These are phyloP conservation scores for Scaptomyza reducta DNA, from an alignment of 2,888 invertebrate genomes.

Conservation along the genomic window DNA sequence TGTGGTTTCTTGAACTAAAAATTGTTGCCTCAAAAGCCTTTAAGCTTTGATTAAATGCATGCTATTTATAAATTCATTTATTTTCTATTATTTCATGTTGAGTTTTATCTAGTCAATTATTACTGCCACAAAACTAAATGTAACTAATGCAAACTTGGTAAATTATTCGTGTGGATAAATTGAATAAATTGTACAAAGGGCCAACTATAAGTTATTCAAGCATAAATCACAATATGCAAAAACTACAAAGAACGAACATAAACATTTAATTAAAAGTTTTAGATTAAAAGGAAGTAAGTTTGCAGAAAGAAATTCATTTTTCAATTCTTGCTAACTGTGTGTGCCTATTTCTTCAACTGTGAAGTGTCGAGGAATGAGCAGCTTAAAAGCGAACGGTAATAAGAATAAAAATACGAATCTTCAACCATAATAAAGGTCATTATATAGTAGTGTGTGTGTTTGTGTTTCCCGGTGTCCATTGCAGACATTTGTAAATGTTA, in stretches of 20 bases:
- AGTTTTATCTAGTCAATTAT: background rate
- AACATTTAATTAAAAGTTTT: slow-evolving; percentile 56
- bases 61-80: background rate
- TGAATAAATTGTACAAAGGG: slow-evolving; percentile 4
- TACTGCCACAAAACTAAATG: background rate
- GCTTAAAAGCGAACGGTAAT: slow-evolving; percentile 10
- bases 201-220: slow-evolving; percentile 24
- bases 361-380: slow-evolving; percentile 12
- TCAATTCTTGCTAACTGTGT: slow-evolving; percentile 4
- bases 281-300: slow-evolving; percentile 26
- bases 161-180: background rate
- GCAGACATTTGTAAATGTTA: slow-evolving; percentile 37
- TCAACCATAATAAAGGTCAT: slow-evolving; percentile 22
- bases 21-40: background rate
- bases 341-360: slow-evolving; percentile 12
- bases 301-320: background rate
- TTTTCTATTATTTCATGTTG: background rate
- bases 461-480: slow-evolving; percentile 1
- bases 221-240: slow-evolving; percentile 25
- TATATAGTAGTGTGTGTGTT: slow-evolving; percentile 22
- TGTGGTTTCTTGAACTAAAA: background rate
- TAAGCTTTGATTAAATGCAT: background rate
- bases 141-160: background rate
- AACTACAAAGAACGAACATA: slow-evolving; percentile 7
- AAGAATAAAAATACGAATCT: slow-evolving; percentile 15